Percentiles rank a stretch among this genome's conserved stretches.
Evolutionary conservation across 2,113 vertebrate species (phyloP).

Genomic region (Sander lucioperca): DNA sequence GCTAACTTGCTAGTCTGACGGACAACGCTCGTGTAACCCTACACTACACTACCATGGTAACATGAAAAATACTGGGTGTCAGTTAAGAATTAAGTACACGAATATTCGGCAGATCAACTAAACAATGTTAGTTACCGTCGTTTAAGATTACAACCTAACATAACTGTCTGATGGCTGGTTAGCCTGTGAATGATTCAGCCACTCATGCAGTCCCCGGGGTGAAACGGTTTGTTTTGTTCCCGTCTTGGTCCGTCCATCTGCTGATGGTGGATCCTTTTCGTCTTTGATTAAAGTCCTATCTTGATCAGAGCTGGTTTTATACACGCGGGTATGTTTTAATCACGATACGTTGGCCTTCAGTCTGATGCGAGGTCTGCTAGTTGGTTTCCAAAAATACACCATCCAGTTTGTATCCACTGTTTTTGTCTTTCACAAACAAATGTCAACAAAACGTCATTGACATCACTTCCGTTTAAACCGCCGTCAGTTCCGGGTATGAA

Average conservation of each 20-base stretch:
- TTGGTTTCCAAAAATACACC: constrained; percentile 58
- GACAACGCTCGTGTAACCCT: constrained; percentile 36
- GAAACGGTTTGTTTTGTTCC: constrained; percentile 79
- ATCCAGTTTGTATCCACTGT: constrained; percentile 56
- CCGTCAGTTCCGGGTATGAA: constrained; percentile 60
- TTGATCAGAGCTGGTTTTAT: not conserved
- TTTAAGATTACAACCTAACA: not conserved
- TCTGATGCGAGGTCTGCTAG: not conserved
- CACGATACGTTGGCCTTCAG: not conserved
- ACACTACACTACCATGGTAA: constrained; percentile 17
- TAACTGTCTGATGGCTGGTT: constrained; percentile 26
- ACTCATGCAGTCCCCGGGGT: constrained; percentile 65
- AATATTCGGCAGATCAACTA: not conserved
- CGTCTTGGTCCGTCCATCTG: constrained; percentile 57
- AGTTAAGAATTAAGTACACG: not conserved
- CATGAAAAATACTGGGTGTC: not conserved
- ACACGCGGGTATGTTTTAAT: not conserved
- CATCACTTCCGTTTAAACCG: constrained; percentile 17
- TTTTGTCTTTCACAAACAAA: constrained; percentile 83
- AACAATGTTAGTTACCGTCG: no score
- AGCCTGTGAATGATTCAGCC: constrained; percentile 77
- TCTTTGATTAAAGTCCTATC: not conserved
- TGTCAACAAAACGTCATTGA: constrained; percentile 83
- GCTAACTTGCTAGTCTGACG: constrained; percentile 49
- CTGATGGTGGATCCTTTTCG: constrained; percentile 27